Conservation (phyloP, 2,797 vertebrate genomes). For the Crax fasciolata region DNA sequence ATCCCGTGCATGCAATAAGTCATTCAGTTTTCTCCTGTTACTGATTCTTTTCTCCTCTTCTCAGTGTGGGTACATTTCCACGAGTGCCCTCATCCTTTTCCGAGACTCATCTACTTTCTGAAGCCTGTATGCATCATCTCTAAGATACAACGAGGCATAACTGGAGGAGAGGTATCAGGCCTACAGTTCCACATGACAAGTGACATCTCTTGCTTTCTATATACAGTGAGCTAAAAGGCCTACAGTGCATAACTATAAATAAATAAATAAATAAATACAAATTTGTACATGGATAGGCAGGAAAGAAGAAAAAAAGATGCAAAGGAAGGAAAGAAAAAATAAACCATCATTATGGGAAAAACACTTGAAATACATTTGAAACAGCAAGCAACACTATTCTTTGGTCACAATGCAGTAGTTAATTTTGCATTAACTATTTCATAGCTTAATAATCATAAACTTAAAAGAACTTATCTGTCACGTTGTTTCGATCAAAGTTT, state of each 20-base stretch:
- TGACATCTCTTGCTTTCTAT: background rate
- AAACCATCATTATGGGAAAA: background rate
- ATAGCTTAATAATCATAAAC: background rate
- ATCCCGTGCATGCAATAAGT: background rate
- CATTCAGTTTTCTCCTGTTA: background rate
- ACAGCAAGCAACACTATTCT: background rate
- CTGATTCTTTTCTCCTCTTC: background rate
- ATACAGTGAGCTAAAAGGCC: background rate
- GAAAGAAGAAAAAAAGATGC: background rate
- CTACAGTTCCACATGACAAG: slow-evolving; percentile 53
- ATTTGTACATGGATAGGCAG: background rate
- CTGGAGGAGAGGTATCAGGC: background rate
- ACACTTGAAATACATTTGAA: background rate
- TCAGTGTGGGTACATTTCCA: background rate
- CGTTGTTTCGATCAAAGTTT: background rate
- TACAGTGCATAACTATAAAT: background rate
- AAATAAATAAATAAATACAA: background rate
- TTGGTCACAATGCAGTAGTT: background rate
- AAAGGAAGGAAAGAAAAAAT: background rate
- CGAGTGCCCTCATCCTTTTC: slow-evolving; percentile 1
- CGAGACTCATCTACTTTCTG: background rate
- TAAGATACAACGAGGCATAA: background rate
- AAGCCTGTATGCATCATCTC: background rate
- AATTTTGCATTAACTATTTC: background rate
- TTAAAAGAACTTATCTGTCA: background rate